Percentiles rank a stretch among this genome's conserved stretches.
phyloP scores from a whole-genome alignment of 2,888 invertebrate genomes.

The Acleris cristana region DNA sequence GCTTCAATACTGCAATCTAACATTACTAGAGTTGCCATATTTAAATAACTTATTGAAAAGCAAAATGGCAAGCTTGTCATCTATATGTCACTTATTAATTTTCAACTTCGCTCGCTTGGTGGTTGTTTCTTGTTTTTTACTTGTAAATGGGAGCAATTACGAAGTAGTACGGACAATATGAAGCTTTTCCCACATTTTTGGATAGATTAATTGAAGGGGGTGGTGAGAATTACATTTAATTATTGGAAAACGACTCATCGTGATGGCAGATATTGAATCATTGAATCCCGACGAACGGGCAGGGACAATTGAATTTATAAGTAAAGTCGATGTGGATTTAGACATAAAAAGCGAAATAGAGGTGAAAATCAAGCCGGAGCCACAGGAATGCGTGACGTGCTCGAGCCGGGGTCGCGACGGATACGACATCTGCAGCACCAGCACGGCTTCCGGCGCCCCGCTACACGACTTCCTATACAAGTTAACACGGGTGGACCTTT shows the following conservation, averaged over 20 bases:
- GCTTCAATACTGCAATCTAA: too few relatives aligned
- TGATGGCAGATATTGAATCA: constrained; percentile 64
- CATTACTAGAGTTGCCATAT: too few relatives aligned
- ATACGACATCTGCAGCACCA: constrained; percentile 55
- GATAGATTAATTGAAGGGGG: constrained; percentile 6
- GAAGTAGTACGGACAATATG: constrained; percentile 14
- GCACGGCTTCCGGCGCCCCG: constrained; percentile 57
- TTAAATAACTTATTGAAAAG: too few relatives aligned
- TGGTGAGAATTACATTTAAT: not conserved
- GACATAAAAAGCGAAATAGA: constrained; percentile 60
- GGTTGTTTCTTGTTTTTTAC: constrained; percentile 35
- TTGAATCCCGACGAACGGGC: constrained; percentile 58
- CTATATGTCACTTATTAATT: constrained; percentile 23
- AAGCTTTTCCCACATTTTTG: not conserved
- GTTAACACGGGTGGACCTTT: constrained; percentile 56
- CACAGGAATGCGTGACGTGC: constrained; percentile 68
- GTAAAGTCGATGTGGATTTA: constrained; percentile 48
- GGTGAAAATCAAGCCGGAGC: constrained; percentile 64
- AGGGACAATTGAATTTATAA: constrained; percentile 48
- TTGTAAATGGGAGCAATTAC: constrained; percentile 22
- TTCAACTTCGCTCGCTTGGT: constrained; percentile 35
- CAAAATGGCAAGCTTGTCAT: too few relatives aligned
- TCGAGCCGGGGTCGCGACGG: constrained; percentile 54
- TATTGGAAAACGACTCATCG: not conserved
- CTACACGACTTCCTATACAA: constrained; percentile 61